Base-by-base conservation (phyloP, 2,797 vertebrate species). In the Hyperoplus immaculatus region DNA sequence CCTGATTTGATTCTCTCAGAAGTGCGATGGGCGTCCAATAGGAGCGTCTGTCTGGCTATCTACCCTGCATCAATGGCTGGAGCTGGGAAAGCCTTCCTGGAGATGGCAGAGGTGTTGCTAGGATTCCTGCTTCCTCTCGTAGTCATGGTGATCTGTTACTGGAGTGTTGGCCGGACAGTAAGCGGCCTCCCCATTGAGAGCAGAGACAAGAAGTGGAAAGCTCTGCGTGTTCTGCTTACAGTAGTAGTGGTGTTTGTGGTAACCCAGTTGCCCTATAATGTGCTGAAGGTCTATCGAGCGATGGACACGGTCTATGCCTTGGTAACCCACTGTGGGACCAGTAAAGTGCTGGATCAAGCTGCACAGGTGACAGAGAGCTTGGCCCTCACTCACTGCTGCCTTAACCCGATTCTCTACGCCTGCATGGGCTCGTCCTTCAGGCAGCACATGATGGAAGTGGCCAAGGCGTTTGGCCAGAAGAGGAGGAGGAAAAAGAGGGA, bases 251-350 rank as follows among this genome's bases (percentile, higher is more conserved):
- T 95, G 49, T 99, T 99, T 72, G 91, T 98, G 13, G 53, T 95
- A 77, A 98, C 97, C 16, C 97, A 99, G 91, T 82, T 99, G 54
- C 98, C 97, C 4, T 99, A 97, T 60, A 99, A 98, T 42, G 80
- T 94, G 0, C 63, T 98, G 69, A 98, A 98, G 89, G 89, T 97
- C 78, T 97, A 95, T 72, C 87, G 92, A 49, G 94, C 95, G 13
- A 92, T 97, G 77, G 96, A 99, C 72, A 87, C 90, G 0, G 94
- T 97, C 88, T 96, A 97, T 65, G 29, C n/a, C 12, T 59, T 98
- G 42, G 95, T 98, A 55, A 96, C 93, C 0, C 94, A 96, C 87
- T 98, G 97, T 0, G 73, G 82, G 0, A 51, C 75, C 3, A 99
- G 97, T 74, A 98, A 97, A 88, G 92, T 84, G 29, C 87, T 97